Conservation (phyloP, 2,113 vertebrate genomes). For the Chionodraco myersi region DNA sequence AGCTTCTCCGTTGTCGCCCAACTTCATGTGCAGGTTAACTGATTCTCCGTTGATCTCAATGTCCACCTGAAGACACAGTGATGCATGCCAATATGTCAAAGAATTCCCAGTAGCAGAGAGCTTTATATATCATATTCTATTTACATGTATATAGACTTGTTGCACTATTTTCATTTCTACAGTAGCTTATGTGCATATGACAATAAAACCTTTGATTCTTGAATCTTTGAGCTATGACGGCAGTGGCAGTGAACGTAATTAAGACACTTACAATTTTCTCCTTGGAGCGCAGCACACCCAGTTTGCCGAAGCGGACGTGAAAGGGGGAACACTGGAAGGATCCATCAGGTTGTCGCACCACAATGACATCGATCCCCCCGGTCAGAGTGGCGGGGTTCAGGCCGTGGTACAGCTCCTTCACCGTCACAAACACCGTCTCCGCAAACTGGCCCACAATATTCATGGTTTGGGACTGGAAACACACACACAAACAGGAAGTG, state of each 20-base stretch:
- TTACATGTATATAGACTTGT: no score
- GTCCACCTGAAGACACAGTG: slow-evolving; percentile 87
- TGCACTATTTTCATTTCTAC: no score
- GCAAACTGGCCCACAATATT: slow-evolving; percentile 95
- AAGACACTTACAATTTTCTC: slow-evolving; percentile 92
- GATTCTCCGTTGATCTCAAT: slow-evolving; percentile 94
- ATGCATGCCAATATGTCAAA: background rate
- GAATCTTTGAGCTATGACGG: no score
- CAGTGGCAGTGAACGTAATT: background rate
- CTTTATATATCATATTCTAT: no score
- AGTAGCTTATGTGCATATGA: no score
- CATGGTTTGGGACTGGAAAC: slow-evolving; percentile 87
- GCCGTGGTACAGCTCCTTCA: slow-evolving; percentile 92
- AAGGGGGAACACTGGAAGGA: slow-evolving; percentile 95
- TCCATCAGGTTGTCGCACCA: slow-evolving; percentile 92
- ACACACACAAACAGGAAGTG: slow-evolving; percentile 22
- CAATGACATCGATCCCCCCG: slow-evolving; percentile 92
- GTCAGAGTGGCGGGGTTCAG: slow-evolving; percentile 93
- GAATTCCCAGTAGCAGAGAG: background rate
- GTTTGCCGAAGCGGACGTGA: slow-evolving; percentile 94
- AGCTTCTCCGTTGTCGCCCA: slow-evolving; percentile 95
- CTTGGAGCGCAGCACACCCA: slow-evolving; percentile 91
- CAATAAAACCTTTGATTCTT: no score
- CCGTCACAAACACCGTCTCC: slow-evolving; percentile 88
- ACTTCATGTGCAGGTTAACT: slow-evolving; percentile 94